Conservation (phyloP, 2,888 invertebrate species). For the Amiota minor region DNA sequence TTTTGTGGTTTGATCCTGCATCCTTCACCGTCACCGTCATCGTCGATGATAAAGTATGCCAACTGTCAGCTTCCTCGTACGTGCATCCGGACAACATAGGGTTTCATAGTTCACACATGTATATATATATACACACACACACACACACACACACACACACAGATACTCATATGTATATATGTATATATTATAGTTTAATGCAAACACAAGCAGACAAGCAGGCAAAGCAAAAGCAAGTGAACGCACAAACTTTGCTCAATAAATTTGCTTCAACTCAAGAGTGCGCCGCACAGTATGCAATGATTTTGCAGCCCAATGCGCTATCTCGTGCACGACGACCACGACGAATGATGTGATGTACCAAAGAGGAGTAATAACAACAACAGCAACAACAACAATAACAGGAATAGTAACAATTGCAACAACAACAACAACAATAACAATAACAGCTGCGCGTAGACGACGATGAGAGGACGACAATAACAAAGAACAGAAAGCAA, state of each 20-base stretch:
- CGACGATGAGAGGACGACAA: background rate
- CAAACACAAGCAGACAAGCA: background rate
- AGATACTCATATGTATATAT: background rate
- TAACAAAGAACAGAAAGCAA: conserved; percentile 24
- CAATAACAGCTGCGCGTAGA: background rate
- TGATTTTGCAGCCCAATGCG: conserved; percentile 26
- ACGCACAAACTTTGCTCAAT: conserved; percentile 63
- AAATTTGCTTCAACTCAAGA: conserved; percentile 51
- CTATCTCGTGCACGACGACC: background rate
- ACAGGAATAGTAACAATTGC: background rate
- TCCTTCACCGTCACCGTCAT: conserved; percentile 55
- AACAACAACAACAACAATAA: conserved; percentile 37
- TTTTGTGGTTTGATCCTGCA: conserved; percentile 70
- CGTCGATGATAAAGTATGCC: conserved; percentile 68
- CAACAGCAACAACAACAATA: conserved; percentile 18
- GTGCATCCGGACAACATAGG: conserved; percentile 40
- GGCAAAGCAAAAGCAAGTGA: background rate
- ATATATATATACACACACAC: conserved; percentile 20
- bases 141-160: conserved; percentile 16
- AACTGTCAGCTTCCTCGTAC: conserved; percentile 60
- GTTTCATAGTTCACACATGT: too few relatives aligned
- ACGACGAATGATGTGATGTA: background rate
- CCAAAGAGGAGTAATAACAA: conserved; percentile 11
- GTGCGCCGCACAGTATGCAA: conserved; percentile 58
- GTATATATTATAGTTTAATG: too few relatives aligned